A percentile compares a stretch with the other conserved stretches of the same genome.
Conservation (phyloP, 2,888 invertebrate genomes). For the Oasisia sp. region DNA sequence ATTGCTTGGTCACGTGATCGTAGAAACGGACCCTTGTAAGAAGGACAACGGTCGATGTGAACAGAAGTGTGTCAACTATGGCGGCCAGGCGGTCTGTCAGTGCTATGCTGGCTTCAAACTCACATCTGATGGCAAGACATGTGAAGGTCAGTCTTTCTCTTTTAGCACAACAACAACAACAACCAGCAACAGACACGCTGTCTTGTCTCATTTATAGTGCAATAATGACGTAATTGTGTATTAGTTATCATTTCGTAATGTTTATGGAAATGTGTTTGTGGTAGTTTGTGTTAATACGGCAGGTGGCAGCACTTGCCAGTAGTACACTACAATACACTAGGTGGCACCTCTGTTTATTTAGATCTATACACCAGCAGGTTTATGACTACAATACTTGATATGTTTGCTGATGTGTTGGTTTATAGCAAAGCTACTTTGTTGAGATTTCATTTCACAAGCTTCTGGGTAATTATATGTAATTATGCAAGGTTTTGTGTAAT, state of each 20-base stretch:
- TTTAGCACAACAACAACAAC: not conserved
- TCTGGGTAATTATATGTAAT: too few species aligned
- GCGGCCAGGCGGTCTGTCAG: slow-evolving; percentile 53
- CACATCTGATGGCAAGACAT: slow-evolving; percentile 40
- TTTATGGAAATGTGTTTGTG: not conserved
- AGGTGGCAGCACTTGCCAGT: not conserved
- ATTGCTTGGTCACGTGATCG: not conserved
- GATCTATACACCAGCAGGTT: not conserved
- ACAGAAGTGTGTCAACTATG: slow-evolving; percentile 44
- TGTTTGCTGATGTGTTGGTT: not conserved
- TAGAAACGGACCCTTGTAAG: slow-evolving; percentile 35
- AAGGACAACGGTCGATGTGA: slow-evolving; percentile 38
- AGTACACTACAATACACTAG: not conserved
- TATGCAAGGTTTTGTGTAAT: too few species aligned
- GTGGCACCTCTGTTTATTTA: not conserved
- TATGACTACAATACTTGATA: not conserved
- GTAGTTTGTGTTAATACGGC: not conserved
- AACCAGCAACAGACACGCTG: too few species aligned
- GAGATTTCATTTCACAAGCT: not conserved
- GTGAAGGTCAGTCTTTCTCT: slow-evolving; percentile 38
- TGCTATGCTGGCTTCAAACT: slow-evolving; percentile 49
- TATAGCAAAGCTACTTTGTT: not conserved
- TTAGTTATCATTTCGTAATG: not conserved
- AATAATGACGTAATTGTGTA: not conserved
- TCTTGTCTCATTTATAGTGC: not conserved